Evolutionary conservation across 1,140 invertebrate species (phyloP).

Genomic region (Aphelenchoides fujianensis): DNA sequence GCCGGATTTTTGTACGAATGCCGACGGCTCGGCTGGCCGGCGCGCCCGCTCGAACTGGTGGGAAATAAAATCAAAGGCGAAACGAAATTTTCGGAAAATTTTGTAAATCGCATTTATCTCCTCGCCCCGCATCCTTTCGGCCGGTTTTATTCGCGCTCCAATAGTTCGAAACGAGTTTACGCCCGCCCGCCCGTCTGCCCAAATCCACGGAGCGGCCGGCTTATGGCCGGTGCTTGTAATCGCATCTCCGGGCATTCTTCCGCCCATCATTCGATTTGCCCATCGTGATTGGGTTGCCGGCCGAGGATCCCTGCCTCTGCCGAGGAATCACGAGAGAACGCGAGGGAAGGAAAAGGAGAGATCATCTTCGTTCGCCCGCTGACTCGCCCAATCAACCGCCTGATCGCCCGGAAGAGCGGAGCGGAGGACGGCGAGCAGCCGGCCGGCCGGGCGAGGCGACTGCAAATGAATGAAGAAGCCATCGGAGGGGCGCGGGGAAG

Average conservation of each 20-base stretch:
- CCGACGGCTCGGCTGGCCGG: neutral
- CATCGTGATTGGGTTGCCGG: neutral
- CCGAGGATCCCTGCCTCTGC: too few species aligned
- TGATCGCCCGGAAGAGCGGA: neutral
- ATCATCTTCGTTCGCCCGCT: too few species aligned
- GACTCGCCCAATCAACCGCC: too few species aligned
- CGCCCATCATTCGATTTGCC: neutral
- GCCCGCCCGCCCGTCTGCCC: too few species aligned
- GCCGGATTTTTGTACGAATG: neutral
- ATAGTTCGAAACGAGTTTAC: neutral
- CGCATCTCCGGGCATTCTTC: neutral
- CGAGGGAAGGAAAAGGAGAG: neutral
- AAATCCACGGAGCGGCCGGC: neutral
- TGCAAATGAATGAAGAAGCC: conserved; percentile 2
- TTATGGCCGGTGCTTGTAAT: neutral
- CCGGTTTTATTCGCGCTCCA: neutral
- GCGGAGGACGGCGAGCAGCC: neutral
- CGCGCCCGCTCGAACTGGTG: neutral
- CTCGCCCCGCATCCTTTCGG: neutral
- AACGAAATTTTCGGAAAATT: neutral
- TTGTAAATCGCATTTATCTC: conserved; percentile 8
- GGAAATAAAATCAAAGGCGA: conserved; percentile 13
- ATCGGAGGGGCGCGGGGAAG: neutral
- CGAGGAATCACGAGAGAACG: too few species aligned
- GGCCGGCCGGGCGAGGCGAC: neutral